Base-by-base conservation (phyloP, 1,140 invertebrate genomes). In the Neomicropteryx cornuta region DNA sequence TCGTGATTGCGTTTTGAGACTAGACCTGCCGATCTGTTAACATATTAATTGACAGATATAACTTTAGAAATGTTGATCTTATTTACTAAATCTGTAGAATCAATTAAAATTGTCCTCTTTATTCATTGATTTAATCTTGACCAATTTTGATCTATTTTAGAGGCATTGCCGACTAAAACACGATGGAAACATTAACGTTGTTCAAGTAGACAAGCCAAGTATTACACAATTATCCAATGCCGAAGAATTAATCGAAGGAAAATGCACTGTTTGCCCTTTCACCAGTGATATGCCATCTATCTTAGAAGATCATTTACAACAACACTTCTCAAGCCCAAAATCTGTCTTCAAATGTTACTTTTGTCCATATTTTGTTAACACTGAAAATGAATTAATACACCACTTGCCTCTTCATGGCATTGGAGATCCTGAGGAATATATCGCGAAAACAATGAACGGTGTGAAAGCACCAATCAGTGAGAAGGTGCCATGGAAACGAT, bases 291-390 rank as follows among this genome's bases (percentile, higher is more conserved):
- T 81, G 47, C 69, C 75, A 22, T 67, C 70, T 18, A 62, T 73
- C 38, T 70, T 87, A 38, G 71, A 79, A 33, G 62, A 73, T 29
- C 87, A 91, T 53, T 63, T 77, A 49, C 70, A 76, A 33, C 77
- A 85, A 49, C 87, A 89, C 60, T 71, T 77, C 32, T 74, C 77
- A 1, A 77, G 75, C 36, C 55, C 74, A 5, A 76, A 77, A 30
- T 76, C 79, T 16, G 75, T 78, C 45, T 81, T 81, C 47, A 89
- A 87, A 56, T 91, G 87, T 59, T 77, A 77, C 46, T 76, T 79
- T 44, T 91, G 87, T 57, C 79, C 83, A 1, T 89, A 76, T 56
- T 86, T 81, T 53, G 84, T 86, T 1, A 72, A 65, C 41, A 58
- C 65, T 34, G 66, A 68, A 47, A 44, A 52, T 16, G 64, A 69